Percentiles rank a stretch among this genome's conserved stretches.
These are phyloP conservation scores for Habrosyne pyritoides DNA, from an alignment of 2,888 invertebrate species.

Conservation along the genomic window DNA sequence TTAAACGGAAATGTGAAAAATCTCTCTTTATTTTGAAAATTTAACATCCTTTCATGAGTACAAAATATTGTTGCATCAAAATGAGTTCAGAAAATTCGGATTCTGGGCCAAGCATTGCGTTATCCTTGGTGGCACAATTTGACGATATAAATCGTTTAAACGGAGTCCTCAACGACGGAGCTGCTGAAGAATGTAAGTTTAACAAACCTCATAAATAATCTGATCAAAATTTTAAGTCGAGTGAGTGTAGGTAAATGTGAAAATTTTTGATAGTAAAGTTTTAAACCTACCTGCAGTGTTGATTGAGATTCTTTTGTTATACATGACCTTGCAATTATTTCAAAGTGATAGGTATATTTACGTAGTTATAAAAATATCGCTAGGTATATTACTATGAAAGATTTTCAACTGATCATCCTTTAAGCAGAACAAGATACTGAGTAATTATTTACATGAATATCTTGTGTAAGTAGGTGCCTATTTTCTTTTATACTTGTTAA, in stretches of 20 bases:
- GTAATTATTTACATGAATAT: no score
- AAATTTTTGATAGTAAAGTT: background rate
- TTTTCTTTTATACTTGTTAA: no score
- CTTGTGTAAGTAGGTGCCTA: no score
- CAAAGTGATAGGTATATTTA: background rate
- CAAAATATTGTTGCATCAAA: conserved; percentile 23
- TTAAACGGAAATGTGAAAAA: conserved; percentile 34
- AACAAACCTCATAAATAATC: conserved; percentile 1
- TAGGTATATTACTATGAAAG: no score
- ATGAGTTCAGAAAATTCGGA: conserved; percentile 77
- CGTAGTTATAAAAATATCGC: no score
- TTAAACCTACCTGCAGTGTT: background rate
- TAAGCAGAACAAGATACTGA: no score
- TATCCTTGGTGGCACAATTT: conserved; percentile 87
- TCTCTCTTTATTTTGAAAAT: conserved; percentile 10
- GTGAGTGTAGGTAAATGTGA: background rate
- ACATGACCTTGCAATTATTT: background rate
- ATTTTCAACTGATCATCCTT: no score
- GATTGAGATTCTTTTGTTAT: background rate
- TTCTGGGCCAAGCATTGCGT: conserved; percentile 60
- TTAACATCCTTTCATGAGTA: conserved; percentile 16
- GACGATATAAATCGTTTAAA: conserved; percentile 89
- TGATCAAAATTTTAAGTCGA: background rate
- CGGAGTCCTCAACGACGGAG: conserved; percentile 85
- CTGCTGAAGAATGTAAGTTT: conserved; percentile 87